Percentiles rank a stretch among this genome's conserved stretches.
These are phyloP conservation scores for Trachymyrmex septentrionalis DNA, from an alignment of 1,140 invertebrate genomes.

Conservation along the genomic window DNA sequence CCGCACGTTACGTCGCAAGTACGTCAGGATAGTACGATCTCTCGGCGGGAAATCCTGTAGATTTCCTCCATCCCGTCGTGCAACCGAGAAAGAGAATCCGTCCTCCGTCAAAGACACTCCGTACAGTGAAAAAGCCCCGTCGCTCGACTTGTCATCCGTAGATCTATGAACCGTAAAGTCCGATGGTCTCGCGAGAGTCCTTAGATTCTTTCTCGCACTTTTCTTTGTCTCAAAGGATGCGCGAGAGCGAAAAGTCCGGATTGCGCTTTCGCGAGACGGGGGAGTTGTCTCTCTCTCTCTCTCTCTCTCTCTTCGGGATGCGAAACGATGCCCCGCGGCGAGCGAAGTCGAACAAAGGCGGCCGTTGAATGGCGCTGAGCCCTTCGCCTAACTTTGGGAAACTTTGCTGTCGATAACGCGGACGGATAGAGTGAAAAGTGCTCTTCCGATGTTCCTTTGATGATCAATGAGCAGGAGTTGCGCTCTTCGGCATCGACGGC, in stretches of 20 bases:
- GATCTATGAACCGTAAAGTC: not conserved
- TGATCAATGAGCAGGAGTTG: conserved; percentile 34
- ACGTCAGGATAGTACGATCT: not conserved
- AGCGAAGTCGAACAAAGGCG: conserved; percentile 34
- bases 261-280: conserved; percentile 6
- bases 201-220: not conserved
- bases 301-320: conserved; percentile 8
- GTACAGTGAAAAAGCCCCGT: not conserved
- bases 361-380: not conserved
- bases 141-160: conserved; percentile 11
- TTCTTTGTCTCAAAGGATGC: not conserved
- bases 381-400: conserved; percentile 14
- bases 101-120: not conserved
- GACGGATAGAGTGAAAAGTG: conserved; percentile 40
- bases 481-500: not conserved
- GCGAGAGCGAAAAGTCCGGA: not conserved
- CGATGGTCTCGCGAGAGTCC: not conserved
- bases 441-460: conserved; percentile 25
- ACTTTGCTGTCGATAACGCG: conserved; percentile 44
- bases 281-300: not conserved
- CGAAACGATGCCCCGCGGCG: not conserved
- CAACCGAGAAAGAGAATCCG: not conserved
- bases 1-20: not conserved
- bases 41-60: not conserved
- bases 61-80: not conserved